Evolutionary conservation across 2,797 vertebrate species (phyloP), one percentile per base, ranked within the genome.

Genomic region (Microctenopoma stevenorrisi): DNA sequence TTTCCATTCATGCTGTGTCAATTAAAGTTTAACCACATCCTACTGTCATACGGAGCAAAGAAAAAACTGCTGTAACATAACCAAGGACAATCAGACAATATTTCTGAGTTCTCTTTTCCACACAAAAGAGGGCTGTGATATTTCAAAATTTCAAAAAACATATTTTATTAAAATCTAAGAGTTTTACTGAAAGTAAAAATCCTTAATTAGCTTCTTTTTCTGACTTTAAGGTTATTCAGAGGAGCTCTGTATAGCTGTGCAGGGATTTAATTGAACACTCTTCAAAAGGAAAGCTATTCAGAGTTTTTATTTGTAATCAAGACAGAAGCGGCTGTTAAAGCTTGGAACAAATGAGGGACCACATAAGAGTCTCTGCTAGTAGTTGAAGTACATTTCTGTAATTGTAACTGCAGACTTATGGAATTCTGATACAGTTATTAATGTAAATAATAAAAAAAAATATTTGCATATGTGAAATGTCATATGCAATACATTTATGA

Each of bases 151-250:
- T 10, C 1, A 43, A 13, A 6, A 33, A 33, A 33, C 4, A 33
- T 74, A 9, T 13, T 46, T 69, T 44, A 49, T 46, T 35, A 35
- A 35, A 35, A 35, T 35, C 7, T 68, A 49, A 75, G 78, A 64
- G 7, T 30, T 44, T 42, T 14, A 42, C n/a, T 51, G 72, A 69
- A 48, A 26, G 7, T 0, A 28, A n/a, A 51, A 58, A 59, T 26
- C 12, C 35, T 76, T 50, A 25, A 47, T 38, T 62, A 18, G 15
- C 40, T 46, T 43, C 7, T 58, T 68, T 46, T 59, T 46, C 51
- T 42, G 26, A 43, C 59, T 55, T 11, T 22, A 61, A 50, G 6
- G 18, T 60, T 13, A 10, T 72, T 64, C 37, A 48, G 25, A 43
- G 37, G 3, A 35, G 58, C 22, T 54, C 18, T 37, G 22, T 68